Evolutionary conservation across 2,888 invertebrate genomes (phyloP), one percentile per base, ranked within the genome.

Genomic region (Pristionchus arcanus): DNA sequence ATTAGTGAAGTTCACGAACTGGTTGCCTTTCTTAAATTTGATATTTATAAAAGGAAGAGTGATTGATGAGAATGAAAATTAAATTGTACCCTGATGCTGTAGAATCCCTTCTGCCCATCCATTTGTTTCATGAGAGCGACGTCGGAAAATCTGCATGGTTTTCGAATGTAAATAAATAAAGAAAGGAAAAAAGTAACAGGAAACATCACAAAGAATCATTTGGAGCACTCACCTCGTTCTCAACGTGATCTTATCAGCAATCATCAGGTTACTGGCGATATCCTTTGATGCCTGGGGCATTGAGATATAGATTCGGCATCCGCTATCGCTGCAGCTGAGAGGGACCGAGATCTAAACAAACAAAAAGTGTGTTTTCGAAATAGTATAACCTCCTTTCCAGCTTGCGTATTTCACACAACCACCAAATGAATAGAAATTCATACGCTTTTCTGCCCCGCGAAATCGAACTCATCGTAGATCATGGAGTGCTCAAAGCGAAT

Each of bases 391-490:
- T n/a, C n/a, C n/a, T n/a, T n/a, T n/a, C n/a, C n/a, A n/a, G n/a
- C n/a, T n/a, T n/a, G n/a, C n/a, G n/a, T n/a, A n/a, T n/a, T n/a
- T n/a, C n/a, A n/a, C n/a, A n/a, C n/a, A n/a, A n/a, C n/a, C n/a
- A n/a, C n/a, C n/a, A n/a, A n/a, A n/a, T n/a, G n/a, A n/a, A n/a
- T n/a, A n/a, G 21, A 16, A 66, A 11, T 7, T n/a, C 25, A 5
- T 66, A 66, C 66, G 66, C 25, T 66, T n/a, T 66, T 66, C 66
- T 66, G 66, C n/a, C 66, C 66, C 16, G 11, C 66, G n/a, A 66
- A 66, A n/a, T 66, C 66, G n/a, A 66, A 66, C 66, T 66, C 66
- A 66, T 66, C 66, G n/a, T 66, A 66, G 66, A 66, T 66, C 66
- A 66, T 66, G n/a, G 66, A 66, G 66, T n/a, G 66, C 3, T 66